Conservation (phyloP, 2,888 invertebrate species). For the Agrochola litura region DNA sequence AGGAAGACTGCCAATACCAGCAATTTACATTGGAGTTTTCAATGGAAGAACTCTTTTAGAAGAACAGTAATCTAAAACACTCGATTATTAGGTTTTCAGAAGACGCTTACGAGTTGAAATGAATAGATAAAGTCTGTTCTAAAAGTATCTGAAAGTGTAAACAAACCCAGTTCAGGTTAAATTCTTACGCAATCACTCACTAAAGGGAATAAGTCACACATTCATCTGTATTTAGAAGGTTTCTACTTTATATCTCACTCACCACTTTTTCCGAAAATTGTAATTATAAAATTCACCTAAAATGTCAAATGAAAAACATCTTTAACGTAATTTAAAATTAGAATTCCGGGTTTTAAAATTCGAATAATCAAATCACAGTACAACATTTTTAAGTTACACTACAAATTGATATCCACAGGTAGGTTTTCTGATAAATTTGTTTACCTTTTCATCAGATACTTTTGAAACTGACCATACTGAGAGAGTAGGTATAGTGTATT, state of each 20-base stretch:
- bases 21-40: slow-evolving; percentile 12
- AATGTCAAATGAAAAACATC: background rate
- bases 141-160: background rate
- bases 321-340: no score
- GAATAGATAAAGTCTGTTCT: background rate
- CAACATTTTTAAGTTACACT: background rate
- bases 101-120: background rate
- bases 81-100: background rate
- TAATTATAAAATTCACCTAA: no score
- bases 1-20: slow-evolving; percentile 17
- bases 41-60: background rate
- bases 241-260: background rate
- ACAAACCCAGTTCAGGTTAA: no score
- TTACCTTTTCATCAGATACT: background rate
- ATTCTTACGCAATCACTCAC: no score
- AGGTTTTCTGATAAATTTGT: background rate
- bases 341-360: background rate
- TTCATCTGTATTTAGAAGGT: no score
- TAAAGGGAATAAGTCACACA: background rate
- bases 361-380: background rate
- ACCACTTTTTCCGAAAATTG: background rate
- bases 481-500: background rate
- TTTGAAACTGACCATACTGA: background rate
- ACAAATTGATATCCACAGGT: background rate
- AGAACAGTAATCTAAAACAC: background rate